phyloP scores from a whole-genome alignment of 1,140 invertebrate genomes.

The Acromyrmex heyeri region DNA sequence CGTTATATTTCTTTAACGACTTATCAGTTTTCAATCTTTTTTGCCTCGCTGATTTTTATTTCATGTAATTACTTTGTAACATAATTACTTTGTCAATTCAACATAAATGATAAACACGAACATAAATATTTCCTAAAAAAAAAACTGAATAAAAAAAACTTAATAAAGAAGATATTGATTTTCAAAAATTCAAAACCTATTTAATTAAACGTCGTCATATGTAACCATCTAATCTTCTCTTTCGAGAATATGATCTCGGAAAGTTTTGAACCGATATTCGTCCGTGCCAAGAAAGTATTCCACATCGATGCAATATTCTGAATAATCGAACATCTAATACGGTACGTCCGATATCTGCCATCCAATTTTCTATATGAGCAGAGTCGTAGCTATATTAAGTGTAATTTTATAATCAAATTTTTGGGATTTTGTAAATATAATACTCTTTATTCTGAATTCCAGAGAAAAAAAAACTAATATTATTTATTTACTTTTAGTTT shows the following conservation, averaged over 20 bases:
- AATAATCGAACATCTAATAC: constrained; percentile 63
- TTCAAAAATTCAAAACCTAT: background rate
- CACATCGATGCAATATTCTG: constrained; percentile 38
- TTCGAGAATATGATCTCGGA: background rate
- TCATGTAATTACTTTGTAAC: background rate
- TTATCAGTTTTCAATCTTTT: constrained; percentile 11
- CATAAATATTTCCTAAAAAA: background rate
- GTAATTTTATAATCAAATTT: constrained; percentile 37
- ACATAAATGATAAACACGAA: background rate
- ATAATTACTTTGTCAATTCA: background rate
- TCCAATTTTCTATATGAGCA: constrained; percentile 35
- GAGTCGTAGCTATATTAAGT: constrained; percentile 32
- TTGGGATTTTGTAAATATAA: constrained; percentile 20
- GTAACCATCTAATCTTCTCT: background rate
- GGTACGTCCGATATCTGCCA: constrained; percentile 24
- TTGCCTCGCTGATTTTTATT: background rate
- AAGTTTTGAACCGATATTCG: constrained; percentile 33
- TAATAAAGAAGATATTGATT: background rate
- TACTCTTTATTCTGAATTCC: background rate
- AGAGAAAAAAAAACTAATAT: background rate
- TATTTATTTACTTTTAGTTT: constrained; percentile 7
- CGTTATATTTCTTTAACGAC: constrained; percentile 15
- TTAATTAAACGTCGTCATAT: constrained; percentile 35
- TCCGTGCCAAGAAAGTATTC: constrained; percentile 46
- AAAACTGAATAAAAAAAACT: no score